Conservation (phyloP, 2,888 invertebrate genomes). For the Octonoba sinensis region DNA sequence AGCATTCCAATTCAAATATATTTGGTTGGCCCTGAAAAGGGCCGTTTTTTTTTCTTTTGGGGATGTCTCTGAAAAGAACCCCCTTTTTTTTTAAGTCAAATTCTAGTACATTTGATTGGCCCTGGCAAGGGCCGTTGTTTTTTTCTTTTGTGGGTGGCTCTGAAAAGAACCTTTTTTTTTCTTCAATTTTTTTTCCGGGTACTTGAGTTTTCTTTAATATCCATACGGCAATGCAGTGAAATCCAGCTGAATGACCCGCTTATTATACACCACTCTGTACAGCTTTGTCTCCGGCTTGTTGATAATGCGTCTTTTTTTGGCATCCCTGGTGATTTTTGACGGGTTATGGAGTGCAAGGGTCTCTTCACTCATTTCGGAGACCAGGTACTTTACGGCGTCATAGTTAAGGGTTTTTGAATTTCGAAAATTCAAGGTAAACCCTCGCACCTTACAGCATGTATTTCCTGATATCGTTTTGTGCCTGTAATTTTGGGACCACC, state of each 20-base stretch:
- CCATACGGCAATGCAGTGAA: background rate
- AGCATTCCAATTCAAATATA: too few species aligned
- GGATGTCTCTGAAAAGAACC: too few species aligned
- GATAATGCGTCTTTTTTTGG: background rate
- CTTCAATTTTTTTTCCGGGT: too few species aligned
- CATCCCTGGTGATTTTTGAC: background rate
- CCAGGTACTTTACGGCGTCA: background rate
- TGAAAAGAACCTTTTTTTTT: too few species aligned
- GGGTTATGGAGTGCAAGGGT: background rate
- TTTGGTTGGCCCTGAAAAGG: too few species aligned
- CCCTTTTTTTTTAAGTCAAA: too few species aligned
- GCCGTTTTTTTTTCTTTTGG: too few species aligned
- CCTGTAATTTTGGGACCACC: conserved; percentile 16
- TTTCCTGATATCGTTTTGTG: background rate
- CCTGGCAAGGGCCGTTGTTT: too few species aligned
- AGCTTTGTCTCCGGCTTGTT: conserved; percentile 3
- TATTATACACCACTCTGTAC: conserved; percentile 1
- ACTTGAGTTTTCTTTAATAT: background rate
- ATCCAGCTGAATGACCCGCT: background rate
- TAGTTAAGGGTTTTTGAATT: conserved; percentile 1
- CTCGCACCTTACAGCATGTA: conserved; percentile 10
- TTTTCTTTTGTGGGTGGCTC: too few species aligned
- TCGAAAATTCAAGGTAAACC: background rate
- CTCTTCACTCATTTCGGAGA: background rate
- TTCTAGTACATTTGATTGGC: too few species aligned